These are phyloP conservation scores for Himalopsyche phryganea DNA, from an alignment of 1,140 invertebrate species.

Conservation along the genomic window DNA sequence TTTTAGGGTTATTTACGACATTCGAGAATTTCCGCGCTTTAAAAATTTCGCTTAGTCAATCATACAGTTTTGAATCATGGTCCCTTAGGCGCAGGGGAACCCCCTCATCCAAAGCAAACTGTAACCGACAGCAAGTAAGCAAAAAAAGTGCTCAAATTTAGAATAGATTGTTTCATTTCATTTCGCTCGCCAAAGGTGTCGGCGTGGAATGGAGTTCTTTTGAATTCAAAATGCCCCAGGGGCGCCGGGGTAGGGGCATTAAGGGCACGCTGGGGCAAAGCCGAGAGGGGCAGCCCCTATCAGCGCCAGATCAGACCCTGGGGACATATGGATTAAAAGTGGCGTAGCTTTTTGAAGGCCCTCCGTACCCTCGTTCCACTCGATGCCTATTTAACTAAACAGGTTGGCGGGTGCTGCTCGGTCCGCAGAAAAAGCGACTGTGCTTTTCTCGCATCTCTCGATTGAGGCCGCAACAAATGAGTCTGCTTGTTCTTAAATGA, in stretches of 20 bases:
- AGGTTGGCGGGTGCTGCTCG: slow-evolving; percentile 3
- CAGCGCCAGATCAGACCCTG: slow-evolving; percentile 35
- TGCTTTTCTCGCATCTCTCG: slow-evolving; percentile 2
- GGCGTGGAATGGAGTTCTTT: slow-evolving; percentile 35
- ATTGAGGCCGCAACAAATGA: no score
- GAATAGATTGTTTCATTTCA: slow-evolving; percentile 36
- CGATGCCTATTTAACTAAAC: slow-evolving; percentile 34
- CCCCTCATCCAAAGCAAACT: slow-evolving; percentile 1
- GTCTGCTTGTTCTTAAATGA: no score
- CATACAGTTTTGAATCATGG: neutral
- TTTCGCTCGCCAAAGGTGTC: slow-evolving; percentile 34
- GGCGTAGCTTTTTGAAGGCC: slow-evolving; percentile 33
- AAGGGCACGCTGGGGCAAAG: slow-evolving; percentile 21
- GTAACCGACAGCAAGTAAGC: slow-evolving; percentile 23
- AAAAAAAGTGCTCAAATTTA: slow-evolving; percentile 30
- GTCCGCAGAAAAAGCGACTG: neutral
- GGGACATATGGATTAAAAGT: slow-evolving; percentile 37
- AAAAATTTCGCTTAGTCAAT: neutral
- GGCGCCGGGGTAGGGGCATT: slow-evolving; percentile 22
- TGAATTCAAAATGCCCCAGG: slow-evolving; percentile 33
- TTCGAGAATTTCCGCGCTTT: no score
- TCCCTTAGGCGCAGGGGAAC: no score
- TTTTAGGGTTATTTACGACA: no score
- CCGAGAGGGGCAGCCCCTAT: slow-evolving; percentile 28
- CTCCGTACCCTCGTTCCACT: slow-evolving; percentile 17